A percentile compares a stretch with the other conserved stretches of the same genome.
These are phyloP conservation scores for Ptychobarbus kaznakovi DNA, from an alignment of 2,797 vertebrate genomes.

Conservation along the genomic window DNA sequence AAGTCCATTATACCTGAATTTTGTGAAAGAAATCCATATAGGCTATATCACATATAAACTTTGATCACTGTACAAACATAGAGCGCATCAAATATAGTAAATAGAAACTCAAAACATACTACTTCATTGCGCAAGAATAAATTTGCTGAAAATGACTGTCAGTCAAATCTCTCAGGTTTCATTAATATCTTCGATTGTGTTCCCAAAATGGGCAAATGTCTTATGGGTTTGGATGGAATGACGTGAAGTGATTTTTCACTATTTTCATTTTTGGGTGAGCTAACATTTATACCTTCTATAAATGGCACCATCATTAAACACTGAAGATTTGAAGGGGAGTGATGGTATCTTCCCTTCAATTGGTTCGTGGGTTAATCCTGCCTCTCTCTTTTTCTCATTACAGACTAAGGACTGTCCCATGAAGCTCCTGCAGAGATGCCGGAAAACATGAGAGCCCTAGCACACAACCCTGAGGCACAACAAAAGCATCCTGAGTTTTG, in stretches of 20 bases:
- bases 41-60: neutral
- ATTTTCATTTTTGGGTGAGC: neutral
- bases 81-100: neutral
- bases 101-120: neutral
- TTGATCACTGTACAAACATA: neutral
- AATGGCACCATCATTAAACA: neutral
- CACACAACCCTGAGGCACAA: slow-evolving; percentile 17
- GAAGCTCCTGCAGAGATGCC: slow-evolving; percentile 11
- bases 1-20: neutral
- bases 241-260: neutral
- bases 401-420: slow-evolving; percentile 35
- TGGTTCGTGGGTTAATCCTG: neutral
- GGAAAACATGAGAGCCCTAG: neutral
- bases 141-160: neutral
- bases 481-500: slow-evolving; percentile 28
- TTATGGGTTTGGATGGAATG: neutral
- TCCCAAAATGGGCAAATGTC: neutral
- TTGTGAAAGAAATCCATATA: neutral
- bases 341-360: neutral
- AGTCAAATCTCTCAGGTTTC: neutral
- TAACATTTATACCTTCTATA: neutral
- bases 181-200: neutral
- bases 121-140: neutral
- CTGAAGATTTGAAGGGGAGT: neutral
- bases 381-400: slow-evolving; percentile 26